Conservation (phyloP, 2,113 vertebrate genomes). For the Oreochromis tanganicae region DNA sequence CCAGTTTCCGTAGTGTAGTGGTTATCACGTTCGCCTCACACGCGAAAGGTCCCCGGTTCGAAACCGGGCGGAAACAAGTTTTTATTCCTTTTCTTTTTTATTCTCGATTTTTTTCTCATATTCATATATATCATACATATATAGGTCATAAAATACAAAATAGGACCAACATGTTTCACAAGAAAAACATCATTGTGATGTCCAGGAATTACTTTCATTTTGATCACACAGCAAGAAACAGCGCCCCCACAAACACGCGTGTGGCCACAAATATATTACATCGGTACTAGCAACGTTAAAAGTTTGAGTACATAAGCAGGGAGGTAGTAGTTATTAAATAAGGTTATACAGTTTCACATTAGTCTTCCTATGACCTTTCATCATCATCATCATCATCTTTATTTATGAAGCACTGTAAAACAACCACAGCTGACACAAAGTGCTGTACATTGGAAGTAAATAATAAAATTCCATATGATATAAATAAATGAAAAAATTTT, state of each 20-base stretch:
- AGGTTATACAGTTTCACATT: rapidly evolving
- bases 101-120: rapidly evolving
- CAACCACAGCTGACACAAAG: background rate
- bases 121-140: background rate
- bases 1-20: background rate
- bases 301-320: background rate
- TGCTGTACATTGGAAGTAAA: background rate
- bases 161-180: background rate
- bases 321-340: background rate
- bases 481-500: background rate
- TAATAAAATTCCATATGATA: background rate
- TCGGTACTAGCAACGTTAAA: background rate
- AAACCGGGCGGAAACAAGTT: rapidly evolving
- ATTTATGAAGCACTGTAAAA: background rate
- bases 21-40: background rate
- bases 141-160: background rate
- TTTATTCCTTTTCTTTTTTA: rapidly evolving
- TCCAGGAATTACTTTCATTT: background rate
- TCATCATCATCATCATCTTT: background rate
- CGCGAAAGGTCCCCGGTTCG: background rate
- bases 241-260: background rate
- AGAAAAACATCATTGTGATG: background rate
- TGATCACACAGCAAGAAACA: background rate
- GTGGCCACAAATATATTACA: background rate
- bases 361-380: background rate